A percentile compares a stretch with the other conserved stretches of the same genome.
Conservation (phyloP, 2,888 invertebrate species). For the Bibio marci region DNA sequence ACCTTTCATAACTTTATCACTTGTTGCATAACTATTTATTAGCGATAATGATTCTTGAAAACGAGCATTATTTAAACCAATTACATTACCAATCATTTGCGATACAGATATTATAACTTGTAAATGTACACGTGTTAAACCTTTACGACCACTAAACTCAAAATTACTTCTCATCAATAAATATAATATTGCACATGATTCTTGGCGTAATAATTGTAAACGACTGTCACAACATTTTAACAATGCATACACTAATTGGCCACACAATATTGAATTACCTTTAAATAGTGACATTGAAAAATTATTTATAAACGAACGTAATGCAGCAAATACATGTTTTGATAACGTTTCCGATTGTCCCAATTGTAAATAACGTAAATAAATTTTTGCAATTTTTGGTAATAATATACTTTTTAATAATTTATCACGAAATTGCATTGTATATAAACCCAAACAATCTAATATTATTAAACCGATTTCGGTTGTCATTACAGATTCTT, state of each 20-base stretch:
- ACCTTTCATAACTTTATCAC: constrained; percentile 88
- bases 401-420: constrained; percentile 55
- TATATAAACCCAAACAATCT: constrained; percentile 74
- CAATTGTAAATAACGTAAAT: constrained; percentile 68
- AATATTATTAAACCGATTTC: constrained; percentile 79
- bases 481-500: constrained; percentile 69
- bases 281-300: constrained; percentile 69
- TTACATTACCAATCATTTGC: constrained; percentile 77
- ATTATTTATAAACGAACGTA: constrained; percentile 83
- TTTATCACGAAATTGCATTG: constrained; percentile 50
- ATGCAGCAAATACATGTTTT: constrained; percentile 79
- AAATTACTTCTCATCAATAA: constrained; percentile 88
- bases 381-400: constrained; percentile 68
- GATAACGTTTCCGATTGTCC: constrained; percentile 84
- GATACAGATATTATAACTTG: constrained; percentile 94
- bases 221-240: constrained; percentile 76
- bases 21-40: constrained; percentile 83
- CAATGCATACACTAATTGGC: constrained; percentile 62
- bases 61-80: constrained; percentile 80
- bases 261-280: constrained; percentile 68
- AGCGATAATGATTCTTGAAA: constrained; percentile 87
- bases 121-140: constrained; percentile 74
- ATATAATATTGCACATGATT: constrained; percentile 82
- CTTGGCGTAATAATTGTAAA: constrained; percentile 66
- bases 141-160: constrained; percentile 69